Base-by-base conservation (phyloP, 2,797 vertebrate species). In the Momotus momota region DNA sequence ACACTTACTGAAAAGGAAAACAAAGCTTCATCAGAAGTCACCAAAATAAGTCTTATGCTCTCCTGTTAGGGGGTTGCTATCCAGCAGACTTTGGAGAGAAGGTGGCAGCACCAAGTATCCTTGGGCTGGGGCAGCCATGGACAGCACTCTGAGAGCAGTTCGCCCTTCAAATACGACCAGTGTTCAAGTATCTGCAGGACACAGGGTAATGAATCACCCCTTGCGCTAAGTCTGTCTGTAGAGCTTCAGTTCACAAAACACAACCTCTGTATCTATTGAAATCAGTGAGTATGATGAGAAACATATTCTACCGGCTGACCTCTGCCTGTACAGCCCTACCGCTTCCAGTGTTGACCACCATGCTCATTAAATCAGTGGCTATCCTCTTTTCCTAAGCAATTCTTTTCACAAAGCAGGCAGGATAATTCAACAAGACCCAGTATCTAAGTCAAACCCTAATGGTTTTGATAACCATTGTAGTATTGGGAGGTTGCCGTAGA, bases 1-100 rank as follows among this genome's bases (percentile, higher is more conserved):
- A 96, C 98, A 99, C 98, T 99, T 99, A 97, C 99, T 99, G 98
- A 84, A 97, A 98, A 92, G 91, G 69, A 96, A 94, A 97, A 86
- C 35, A 90, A 86, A 82, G 9, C 20, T 43, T 74, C 26, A 46
- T 97, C 77, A 97, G 91, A 74, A 92, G 35, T 52, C 48, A 35
- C 35, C 21, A 35, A 65, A 69, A 31, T 6, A 45, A 73, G n/a
- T 18, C n/a, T 77, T 45, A 35, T 1, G 13, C 18, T 35, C 13
- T 66, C 49, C 38, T 49, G 33, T 40, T 38, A 45, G 19, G 38
- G 33, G 12, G 12, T 4, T 60, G 33, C 21, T 75, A 31, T 26
- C 70, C 62, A 48, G 29, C 35, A 35, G 46, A 43, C 6, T 33
- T 80, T 0, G 3, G 23, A 67, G 54, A 46, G 26, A 75, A 75